phyloP scores from a whole-genome alignment of 2,113 vertebrate species.

The Anarrhichthys ocellatus region DNA sequence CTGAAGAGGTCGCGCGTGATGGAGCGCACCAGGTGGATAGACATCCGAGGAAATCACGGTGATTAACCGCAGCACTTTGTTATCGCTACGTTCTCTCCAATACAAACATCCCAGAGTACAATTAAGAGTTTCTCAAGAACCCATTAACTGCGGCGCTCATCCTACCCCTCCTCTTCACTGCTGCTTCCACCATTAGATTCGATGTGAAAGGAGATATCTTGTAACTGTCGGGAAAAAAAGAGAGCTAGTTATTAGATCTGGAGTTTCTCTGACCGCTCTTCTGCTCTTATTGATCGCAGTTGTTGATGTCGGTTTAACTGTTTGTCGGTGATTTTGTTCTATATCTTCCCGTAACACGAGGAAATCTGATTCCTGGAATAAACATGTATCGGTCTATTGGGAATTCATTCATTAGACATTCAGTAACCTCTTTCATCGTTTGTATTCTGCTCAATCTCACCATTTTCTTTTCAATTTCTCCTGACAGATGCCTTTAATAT shows the following conservation, averaged over 20 bases:
- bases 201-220: conserved; percentile 63
- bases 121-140: conserved; percentile 13
- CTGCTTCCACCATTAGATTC: conserved; percentile 18
- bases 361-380: conserved; percentile 21
- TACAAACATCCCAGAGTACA: conserved; percentile 1
- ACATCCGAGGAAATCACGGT: conserved; percentile 98
- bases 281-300: conserved; percentile 19
- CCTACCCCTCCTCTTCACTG: neutral
- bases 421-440: neutral
- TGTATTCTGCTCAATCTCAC: neutral
- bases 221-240: conserved; percentile 5
- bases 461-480: conserved; percentile 50
- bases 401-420: neutral
- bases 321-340: neutral
- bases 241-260: conserved; percentile 25
- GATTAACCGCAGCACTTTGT: conserved; percentile 15
- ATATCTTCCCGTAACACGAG: conserved; percentile 25
- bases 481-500: conserved; percentile 94
- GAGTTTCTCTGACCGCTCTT: conserved; percentile 8
- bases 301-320: conserved; percentile 8
- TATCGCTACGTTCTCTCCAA: neutral
- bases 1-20: conserved; percentile 92
- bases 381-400: neutral
- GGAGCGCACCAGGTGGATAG: conserved; percentile 96
- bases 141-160: conserved; percentile 26